Base-by-base conservation (phyloP, 2,888 invertebrate species). In the Barypeithes pellucidus region DNA sequence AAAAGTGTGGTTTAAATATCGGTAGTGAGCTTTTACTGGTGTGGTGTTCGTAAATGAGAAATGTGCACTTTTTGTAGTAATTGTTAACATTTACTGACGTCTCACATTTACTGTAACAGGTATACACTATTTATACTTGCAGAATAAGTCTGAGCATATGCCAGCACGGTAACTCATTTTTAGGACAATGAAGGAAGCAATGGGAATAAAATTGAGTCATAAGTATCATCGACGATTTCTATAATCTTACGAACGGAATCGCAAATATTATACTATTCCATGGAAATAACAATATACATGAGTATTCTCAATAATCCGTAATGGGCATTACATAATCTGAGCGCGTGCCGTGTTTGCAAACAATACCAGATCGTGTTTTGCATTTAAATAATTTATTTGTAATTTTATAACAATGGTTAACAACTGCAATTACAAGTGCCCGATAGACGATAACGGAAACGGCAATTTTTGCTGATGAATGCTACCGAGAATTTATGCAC, bases 371-470 rank as follows among this genome's bases (percentile, higher is more conserved):
- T 29, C 29, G 29, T 14, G 52, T 52, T 52, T 52, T 52, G 52
- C 52, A 14, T 52, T 29, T 52, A 52, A 52, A 52, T 29, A 52
- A 24, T 52, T 29, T 29, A 29, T 14, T 52, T 52, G 52, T 52
- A 52, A 52, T 57, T 57, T 57, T 33, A 57, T 18, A 29, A 57
- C 54, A 57, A 57, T 33, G 24, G 54, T 57, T 57, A 29, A 57
- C 54, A 57, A 57, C 54, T 18, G 33, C 33, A 57, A 57, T 33
- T 57, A 33, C 33, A 33, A 57, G 8, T 18, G 14, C 33, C 33
- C 54, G 24, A n/a, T 57, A 57, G 16, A 57, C 33, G 54, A 57
- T 57, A 57, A 57, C 54, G 33, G 54, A 57, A 57, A 57, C 18
- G 8, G 33, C 54, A 18, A 18, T 16, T 57, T 57, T 57, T 57